These are phyloP conservation scores for Camarhynchus parvulus DNA, from an alignment of 2,113 vertebrate species.

Conservation along the genomic window DNA sequence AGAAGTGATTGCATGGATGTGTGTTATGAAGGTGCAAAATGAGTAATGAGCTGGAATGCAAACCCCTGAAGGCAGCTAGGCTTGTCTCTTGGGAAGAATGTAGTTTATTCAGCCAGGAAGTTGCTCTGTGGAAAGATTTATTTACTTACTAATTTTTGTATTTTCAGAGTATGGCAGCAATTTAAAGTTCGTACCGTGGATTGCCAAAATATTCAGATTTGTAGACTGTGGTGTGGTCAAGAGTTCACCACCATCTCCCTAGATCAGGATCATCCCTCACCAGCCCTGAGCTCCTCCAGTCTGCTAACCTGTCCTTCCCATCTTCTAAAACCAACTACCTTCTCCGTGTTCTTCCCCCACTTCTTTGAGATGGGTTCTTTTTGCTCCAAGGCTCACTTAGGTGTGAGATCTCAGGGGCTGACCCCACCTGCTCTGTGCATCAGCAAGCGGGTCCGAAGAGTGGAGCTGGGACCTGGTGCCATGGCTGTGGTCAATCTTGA, in stretches of 20 bases:
- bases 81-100: background rate
- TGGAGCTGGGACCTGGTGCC: background rate
- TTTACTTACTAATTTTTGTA: background rate
- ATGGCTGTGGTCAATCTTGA: background rate
- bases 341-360: accelerated
- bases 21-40: background rate
- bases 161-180: background rate
- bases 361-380: background rate
- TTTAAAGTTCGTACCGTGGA: background rate
- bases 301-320: background rate
- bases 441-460: background rate
- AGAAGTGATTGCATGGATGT: background rate
- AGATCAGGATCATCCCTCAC: background rate
- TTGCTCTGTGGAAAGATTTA: background rate
- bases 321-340: background rate
- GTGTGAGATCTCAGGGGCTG: background rate
- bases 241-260: background rate
- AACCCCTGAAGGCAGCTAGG: background rate
- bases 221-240: background rate
- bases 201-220: background rate
- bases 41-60: background rate
- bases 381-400: background rate
- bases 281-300: background rate
- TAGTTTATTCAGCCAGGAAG: background rate
- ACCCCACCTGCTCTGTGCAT: background rate